phyloP scores from a whole-genome alignment of 2,888 invertebrate species.

The Eilema griseolum region DNA sequence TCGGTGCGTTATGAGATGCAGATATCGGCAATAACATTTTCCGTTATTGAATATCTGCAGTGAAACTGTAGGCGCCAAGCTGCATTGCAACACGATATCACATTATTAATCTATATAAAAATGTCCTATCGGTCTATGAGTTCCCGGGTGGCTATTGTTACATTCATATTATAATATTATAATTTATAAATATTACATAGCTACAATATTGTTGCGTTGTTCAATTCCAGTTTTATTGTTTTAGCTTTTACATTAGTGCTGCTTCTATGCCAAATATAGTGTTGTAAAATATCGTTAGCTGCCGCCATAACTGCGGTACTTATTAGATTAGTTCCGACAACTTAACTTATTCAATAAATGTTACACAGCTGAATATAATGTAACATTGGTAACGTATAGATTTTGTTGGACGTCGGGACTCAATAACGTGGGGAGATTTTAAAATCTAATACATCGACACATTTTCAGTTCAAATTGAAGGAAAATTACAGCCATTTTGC shows the following conservation, averaged over 20 bases:
- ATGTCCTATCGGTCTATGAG: slow-evolving; percentile 6
- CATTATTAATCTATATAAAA: not conserved
- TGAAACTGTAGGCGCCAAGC: slow-evolving; percentile 1
- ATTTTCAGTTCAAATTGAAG: slow-evolving; percentile 45
- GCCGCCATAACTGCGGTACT: slow-evolving; percentile 20
- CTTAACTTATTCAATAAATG: slow-evolving; percentile 43
- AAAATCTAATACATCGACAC: slow-evolving; percentile 47
- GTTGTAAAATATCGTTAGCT: not conserved
- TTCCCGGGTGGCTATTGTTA: slow-evolving; percentile 8
- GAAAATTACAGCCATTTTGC: slow-evolving; percentile 54
- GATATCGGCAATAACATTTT: not conserved
- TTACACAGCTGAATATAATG: slow-evolving; percentile 40
- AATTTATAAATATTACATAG: not conserved
- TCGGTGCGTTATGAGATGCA: not conserved
- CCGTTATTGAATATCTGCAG: slow-evolving; percentile 7
- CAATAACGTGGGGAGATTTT: slow-evolving; percentile 41
- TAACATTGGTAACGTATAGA: slow-evolving; percentile 32
- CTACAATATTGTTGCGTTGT: slow-evolving; percentile 6
- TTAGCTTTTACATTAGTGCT: slow-evolving; percentile 17
- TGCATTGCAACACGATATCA: slow-evolving; percentile 17
- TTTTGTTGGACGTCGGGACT: slow-evolving; percentile 34
- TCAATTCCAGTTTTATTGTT: slow-evolving; percentile 21
- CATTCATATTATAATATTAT: not conserved
- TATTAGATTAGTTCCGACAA: slow-evolving; percentile 15
- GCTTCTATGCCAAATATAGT: slow-evolving; percentile 2